phyloP scores from a whole-genome alignment of 2,888 invertebrate genomes.

The Drosophila rellima region DNA sequence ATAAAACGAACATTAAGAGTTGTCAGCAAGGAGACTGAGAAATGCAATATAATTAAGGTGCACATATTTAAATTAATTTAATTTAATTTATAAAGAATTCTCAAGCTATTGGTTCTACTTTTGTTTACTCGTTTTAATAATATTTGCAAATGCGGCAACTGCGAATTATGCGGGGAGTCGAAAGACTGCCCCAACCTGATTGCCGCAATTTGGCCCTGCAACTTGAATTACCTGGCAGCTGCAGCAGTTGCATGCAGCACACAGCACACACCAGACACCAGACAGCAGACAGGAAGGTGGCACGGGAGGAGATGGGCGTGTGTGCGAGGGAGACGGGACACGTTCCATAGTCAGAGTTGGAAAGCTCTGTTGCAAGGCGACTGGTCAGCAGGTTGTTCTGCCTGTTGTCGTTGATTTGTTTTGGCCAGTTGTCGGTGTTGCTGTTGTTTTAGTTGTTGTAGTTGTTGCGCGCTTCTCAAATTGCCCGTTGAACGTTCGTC shows the following conservation, averaged over 20 bases:
- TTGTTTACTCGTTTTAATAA: conserved; percentile 63
- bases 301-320: background rate
- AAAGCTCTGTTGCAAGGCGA: conserved; percentile 12
- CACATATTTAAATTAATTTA: conserved; percentile 65
- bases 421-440: conserved; percentile 51
- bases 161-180: conserved; percentile 59
- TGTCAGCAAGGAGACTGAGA: background rate
- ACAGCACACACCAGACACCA: conserved; percentile 13
- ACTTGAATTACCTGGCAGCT: conserved; percentile 33
- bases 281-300: conserved; percentile 8
- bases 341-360: conserved; percentile 52
- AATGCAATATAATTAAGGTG: conserved; percentile 41
- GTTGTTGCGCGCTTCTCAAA: conserved; percentile 56
- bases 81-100: conserved; percentile 11
- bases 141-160: conserved; percentile 49
- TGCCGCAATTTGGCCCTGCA: conserved; percentile 62
- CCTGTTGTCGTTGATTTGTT: conserved; percentile 58
- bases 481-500: conserved; percentile 66
- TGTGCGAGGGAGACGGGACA: conserved; percentile 44
- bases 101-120: conserved; percentile 32
- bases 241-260: conserved; percentile 26
- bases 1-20: conserved; percentile 28
- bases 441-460: conserved; percentile 41
- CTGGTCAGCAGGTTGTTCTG: conserved; percentile 73
- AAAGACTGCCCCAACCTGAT: conserved; percentile 63